phyloP scores from a whole-genome alignment of 2,888 invertebrate species.

The Fragum sueziense region DNA sequence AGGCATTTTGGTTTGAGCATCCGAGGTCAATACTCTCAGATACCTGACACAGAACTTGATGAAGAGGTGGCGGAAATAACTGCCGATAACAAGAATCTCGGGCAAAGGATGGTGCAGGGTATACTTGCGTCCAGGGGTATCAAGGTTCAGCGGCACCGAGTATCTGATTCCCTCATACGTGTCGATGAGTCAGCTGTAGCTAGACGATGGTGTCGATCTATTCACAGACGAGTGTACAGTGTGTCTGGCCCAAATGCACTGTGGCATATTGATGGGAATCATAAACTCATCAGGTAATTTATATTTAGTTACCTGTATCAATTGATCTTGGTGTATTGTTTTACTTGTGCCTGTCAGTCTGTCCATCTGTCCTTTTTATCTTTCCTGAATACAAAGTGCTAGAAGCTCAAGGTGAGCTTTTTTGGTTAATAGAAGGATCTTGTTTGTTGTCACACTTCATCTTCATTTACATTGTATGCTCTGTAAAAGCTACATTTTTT shows the following conservation, averaged over 20 bases:
- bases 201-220: background rate
- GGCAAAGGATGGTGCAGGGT: constrained; percentile 11
- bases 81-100: background rate
- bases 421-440: no score
- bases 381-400: no score
- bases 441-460: no score
- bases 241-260: constrained; percentile 7
- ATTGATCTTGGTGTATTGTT: no score
- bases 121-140: background rate
- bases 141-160: constrained; percentile 4
- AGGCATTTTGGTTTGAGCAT: background rate
- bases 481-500: no score
- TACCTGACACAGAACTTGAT: constrained; percentile 1
- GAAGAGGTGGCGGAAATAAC: background rate
- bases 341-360: no score
- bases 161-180: background rate
- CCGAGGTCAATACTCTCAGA: background rate
- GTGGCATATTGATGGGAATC: constrained; percentile 20
- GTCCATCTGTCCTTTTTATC: no score
- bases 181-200: constrained; percentile 16
- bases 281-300: constrained; percentile 7
- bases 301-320: background rate
- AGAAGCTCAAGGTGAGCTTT: no score
- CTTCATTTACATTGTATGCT: no score
- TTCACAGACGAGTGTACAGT: constrained; percentile 1